Base-by-base conservation (phyloP, 2,888 invertebrate genomes). In the Galerucella calmariensis region DNA sequence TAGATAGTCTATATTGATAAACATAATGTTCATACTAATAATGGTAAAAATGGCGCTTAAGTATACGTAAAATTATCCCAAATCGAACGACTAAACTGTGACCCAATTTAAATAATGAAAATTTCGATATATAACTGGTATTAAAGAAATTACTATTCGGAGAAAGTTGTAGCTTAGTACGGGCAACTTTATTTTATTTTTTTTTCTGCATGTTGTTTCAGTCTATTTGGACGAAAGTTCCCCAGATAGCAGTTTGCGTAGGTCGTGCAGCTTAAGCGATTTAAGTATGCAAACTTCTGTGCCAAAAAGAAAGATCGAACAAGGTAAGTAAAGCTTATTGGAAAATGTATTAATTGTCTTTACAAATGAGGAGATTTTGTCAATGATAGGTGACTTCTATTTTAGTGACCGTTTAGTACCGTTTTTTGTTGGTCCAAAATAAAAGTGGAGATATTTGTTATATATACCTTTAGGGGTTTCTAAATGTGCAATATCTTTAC, bases 261-360 rank as follows among this genome's bases (percentile, higher is more conserved):
- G 94, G 79, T 94, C 94, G 82, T 94, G 94, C 87, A 95, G 95
- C 74, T 91, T 95, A 83, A 94, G 93, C 82, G 95, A 95, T 88
- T 90, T 88, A 71, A 87, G 86, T 83, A 85, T 87, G 83, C 87
- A 87, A 83, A 83, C 82, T 69, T 81, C 86, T 68, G 78, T 82
- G 67, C 82, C 83, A 74, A 86, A 87, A 80, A 81, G 84, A 77
- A 84, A 85, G 84, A 81, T 84, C 66, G 86, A 85, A 67, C 84
- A 84, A 83, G 85, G 86, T 86, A 84, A 83, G 84, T 80, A 12
- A 11, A 12, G 62, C 69, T 69, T 69, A 27, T 44, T 48, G 24
- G n/a, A 48, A 67, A 68, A 20, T 61, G 46, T 53, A 63, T 53
- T 35, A 20, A 63, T 69, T 53, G n/a, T 48, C 69, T 69, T 51